Base-by-base conservation (phyloP, 2,797 vertebrate species). In the Eremophila alpestris region DNA sequence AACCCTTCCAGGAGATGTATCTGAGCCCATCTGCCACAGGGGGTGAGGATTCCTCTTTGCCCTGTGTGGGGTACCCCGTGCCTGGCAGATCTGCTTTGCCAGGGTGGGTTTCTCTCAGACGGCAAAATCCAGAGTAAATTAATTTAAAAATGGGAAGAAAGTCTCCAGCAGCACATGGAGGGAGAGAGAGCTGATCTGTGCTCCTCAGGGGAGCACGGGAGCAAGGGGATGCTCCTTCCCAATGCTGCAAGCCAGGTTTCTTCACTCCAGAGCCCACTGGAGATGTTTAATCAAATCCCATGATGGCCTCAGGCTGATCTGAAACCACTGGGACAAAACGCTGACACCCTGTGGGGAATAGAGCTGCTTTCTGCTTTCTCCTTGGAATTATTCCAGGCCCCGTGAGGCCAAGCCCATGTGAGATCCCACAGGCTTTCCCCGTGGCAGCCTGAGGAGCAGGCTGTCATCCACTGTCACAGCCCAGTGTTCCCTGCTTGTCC, bases 321-420 rank as follows among this genome's bases (percentile, higher is more conserved):
- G 48, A 60, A 75, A 32, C 63, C 32, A 43, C 32, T 9, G 52
- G n/a, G 55, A 82, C 0, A 6, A 69, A 69, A 45, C 0, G 0
- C 16, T 18, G 49, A 30, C 1, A 7, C 4, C 41, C 19, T 32
- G 0, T 11, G 38, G 32, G 73, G 36, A 75, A 41, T 0, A 15
- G 51, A 71, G 41, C 49, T 77, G 46, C 34, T 64, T 85, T 43
- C 49, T 64, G 43, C 41, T 23, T 64, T 83, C 64, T 75, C 54
- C 46, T 29, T 51, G 69, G 60, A 40, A 70, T 77, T 27, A 75
- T 29, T 71, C 71, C 38, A 43, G 38, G 60, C 32, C 9, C 45
- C 26, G 13, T 29, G 54, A 52, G 46, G 34, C 23, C 32, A 55
- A 17, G 16, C 67, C 43, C 20, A 8, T 27, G n/a, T 32, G 48